Evolutionary conservation across 2,888 invertebrate genomes (phyloP).

Genomic region (Harpalus rufipes): DNA sequence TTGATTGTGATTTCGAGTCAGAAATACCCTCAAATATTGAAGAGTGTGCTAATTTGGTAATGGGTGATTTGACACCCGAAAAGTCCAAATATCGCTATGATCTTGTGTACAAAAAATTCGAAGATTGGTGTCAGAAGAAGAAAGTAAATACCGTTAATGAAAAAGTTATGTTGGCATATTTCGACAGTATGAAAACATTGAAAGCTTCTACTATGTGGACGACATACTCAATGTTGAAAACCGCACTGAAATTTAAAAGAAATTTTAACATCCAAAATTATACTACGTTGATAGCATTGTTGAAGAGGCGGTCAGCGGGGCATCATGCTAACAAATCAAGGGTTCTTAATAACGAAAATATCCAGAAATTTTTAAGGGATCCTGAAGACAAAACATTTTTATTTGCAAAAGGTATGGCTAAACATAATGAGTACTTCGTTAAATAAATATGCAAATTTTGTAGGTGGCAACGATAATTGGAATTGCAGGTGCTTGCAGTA

Average conservation of each 20-base stretch:
- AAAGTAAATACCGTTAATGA: conserved; percentile 19
- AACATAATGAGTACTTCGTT: background rate
- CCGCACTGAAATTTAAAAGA: too few species aligned
- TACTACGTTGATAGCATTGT: background rate
- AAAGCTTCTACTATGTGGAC: too few species aligned
- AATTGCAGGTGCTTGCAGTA: conserved; percentile 50
- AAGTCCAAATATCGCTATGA: background rate
- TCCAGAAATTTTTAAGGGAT: conserved; percentile 19
- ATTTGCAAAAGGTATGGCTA: conserved; percentile 46
- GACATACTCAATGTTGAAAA: too few species aligned
- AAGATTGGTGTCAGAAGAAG: conserved; percentile 28
- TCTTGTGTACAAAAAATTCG: conserved; percentile 25
- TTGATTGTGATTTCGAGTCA: background rate
- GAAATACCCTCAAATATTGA: background rate
- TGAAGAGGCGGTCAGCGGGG: conserved; percentile 28
- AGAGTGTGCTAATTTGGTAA: background rate
- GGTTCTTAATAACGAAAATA: background rate
- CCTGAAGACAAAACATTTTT: conserved; percentile 52
- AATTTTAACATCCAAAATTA: too few species aligned
- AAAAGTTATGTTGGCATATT: conserved; percentile 17
- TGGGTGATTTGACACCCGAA: too few species aligned
- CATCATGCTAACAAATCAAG: background rate
- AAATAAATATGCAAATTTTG: conserved; percentile 21
- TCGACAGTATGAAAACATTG: too few species aligned
- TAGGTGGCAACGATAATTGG: conserved; percentile 51